Base-by-base conservation (phyloP, 2,113 vertebrate genomes). In the Microcebus murinus region DNA sequence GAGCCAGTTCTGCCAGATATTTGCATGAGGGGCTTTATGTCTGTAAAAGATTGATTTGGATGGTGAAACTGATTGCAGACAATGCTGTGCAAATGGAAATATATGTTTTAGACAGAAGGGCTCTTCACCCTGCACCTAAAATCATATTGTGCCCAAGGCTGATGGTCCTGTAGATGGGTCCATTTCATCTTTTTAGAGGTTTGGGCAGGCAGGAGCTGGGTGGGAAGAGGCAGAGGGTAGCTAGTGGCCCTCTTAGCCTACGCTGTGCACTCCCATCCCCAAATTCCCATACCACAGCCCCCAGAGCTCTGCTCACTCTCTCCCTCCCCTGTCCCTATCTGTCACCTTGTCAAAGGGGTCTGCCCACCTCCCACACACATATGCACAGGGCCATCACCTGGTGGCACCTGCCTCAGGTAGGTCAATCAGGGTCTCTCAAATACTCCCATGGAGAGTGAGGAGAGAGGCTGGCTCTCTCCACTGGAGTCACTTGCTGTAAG, bases 401-500 rank as follows among this genome's bases (percentile, higher is more conserved):
- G 39, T 61, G 18, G 42, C 31, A 59, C 27, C 7, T 48, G 42
- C 48, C 25, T 91, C 57, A 25, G 36, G 14, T 14, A 21, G 20
- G 15, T 20, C 8, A 45, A 3, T 81, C 82, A 45, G 48, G 31
- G 12, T 79, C 45, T 94, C 65, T 34, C 42, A 74, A 83, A 80
- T 52, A 74, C 0, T 61, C 45, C 25, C 34, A 21, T 25, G 4
- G 3, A 36, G 18, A 76, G 3, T n/a, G 7, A 34, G 45, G 20
- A 52, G 15, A 83, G 39, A 29, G n/a, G 11, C 12, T 36, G 50
- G 0, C 15, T 90, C 14, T 25, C 55, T 34, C n/a, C n/a, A 50
- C 34, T 34, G 36, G n/a, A 21, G 57, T 52, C 13, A n/a, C 1
- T 4, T 0, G 0, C 42, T 23, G 0, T 15, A 11, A 92, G 36